Percentiles rank a stretch among this genome's conserved stretches.
These are phyloP conservation scores for Xestia rhomboidea DNA, from an alignment of 2,888 invertebrate species.

Conservation along the genomic window DNA sequence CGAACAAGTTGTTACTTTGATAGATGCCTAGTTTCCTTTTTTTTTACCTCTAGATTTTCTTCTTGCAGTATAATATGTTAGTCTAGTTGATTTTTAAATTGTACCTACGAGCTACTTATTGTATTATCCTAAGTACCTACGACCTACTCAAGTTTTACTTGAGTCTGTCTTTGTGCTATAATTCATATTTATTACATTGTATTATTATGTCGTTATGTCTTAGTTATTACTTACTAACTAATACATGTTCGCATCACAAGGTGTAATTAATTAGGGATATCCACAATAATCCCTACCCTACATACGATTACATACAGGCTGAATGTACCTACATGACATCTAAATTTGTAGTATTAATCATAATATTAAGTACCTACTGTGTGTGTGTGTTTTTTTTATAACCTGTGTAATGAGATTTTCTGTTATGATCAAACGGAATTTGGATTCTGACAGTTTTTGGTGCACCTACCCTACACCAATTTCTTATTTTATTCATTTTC, in stretches of 20 bases:
- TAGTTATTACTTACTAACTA: conserved; percentile 30
- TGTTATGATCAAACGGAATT: not conserved
- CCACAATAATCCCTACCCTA: conserved; percentile 36
- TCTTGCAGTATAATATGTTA: no score
- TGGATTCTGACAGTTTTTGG: not conserved
- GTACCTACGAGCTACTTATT: no score
- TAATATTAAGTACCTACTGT: not conserved
- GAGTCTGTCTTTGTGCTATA: not conserved
- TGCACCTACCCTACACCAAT: not conserved
- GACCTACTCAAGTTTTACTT: not conserved
- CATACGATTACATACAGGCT: not conserved
- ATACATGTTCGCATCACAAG: conserved; percentile 27
- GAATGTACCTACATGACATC: not conserved
- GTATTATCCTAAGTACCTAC: no score
- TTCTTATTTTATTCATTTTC: not conserved
- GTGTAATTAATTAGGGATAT: conserved; percentile 56
- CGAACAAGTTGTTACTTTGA: not conserved
- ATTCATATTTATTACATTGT: conserved; percentile 1
- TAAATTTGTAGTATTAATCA: not conserved
- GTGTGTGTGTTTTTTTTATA: not conserved
- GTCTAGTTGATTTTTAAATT: not conserved
- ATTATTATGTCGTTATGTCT: conserved; percentile 2
- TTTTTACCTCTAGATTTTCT: no score
- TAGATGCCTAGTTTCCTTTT: no score
- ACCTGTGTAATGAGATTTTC: not conserved